These are phyloP conservation scores for Brachionus calyciflorus DNA, from an alignment of 1,140 invertebrate species.

Conservation along the genomic window DNA sequence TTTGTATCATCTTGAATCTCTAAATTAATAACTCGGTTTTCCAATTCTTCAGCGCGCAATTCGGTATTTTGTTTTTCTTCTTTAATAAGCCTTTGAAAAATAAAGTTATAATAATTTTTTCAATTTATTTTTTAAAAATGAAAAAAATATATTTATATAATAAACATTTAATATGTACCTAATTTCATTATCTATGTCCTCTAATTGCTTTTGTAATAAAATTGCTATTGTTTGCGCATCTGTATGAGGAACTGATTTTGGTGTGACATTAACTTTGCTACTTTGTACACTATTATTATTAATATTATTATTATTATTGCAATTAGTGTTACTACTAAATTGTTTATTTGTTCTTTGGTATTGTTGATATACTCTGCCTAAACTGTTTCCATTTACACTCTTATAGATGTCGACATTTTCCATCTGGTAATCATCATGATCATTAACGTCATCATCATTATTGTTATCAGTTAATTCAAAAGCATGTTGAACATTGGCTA, in stretches of 20 bases:
- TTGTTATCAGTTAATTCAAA: slow-evolving; percentile 29
- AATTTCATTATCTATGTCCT: slow-evolving; percentile 99
- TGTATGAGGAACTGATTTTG: slow-evolving; percentile 9
- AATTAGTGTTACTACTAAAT: not conserved
- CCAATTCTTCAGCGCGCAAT: slow-evolving; percentile 90
- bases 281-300: no score
- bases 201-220: slow-evolving; percentile 97
- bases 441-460: not conserved
- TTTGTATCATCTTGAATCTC: slow-evolving; percentile 25
- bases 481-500: slow-evolving; percentile 82
- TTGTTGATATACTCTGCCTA: no score
- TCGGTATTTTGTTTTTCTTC: slow-evolving; percentile 96
- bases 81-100: slow-evolving; percentile 73
- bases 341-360: no score
- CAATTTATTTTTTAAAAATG: not conserved
- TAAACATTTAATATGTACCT: slow-evolving; percentile 45
- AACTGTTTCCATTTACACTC: no score
- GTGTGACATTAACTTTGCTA: not conserved
- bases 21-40: slow-evolving; percentile 61
- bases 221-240: slow-evolving; percentile 94
- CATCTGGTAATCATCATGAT: not conserved
- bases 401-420: no score
- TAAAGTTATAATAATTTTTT: not conserved
- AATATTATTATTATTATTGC: not conserved
- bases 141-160: not conserved